phyloP scores from a whole-genome alignment of 2,888 invertebrate genomes.

The Neocrepidodera transversa region DNA sequence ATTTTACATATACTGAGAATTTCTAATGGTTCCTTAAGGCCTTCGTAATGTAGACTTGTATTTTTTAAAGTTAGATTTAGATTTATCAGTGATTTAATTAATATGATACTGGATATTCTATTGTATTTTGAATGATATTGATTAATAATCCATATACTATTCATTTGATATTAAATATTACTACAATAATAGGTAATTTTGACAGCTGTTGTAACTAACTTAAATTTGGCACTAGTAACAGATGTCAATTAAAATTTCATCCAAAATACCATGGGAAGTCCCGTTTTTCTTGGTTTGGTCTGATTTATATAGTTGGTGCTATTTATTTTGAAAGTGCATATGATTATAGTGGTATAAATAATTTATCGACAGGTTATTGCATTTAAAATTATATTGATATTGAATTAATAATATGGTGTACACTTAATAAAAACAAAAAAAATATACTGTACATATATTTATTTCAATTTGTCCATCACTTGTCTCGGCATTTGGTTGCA shows the following conservation, averaged over 20 bases:
- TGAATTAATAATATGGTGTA: slow-evolving; percentile 41
- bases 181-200: too few relatives aligned
- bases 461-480: slow-evolving; percentile 66
- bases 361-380: slow-evolving; percentile 34
- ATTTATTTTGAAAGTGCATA: slow-evolving; percentile 23
- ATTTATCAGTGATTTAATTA: slow-evolving; percentile 4
- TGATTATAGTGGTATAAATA: slow-evolving; percentile 9
- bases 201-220: too few relatives aligned
- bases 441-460: slow-evolving; percentile 44
- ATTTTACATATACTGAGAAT: too few relatives aligned
- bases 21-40: too few relatives aligned
- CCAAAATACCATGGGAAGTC: slow-evolving; percentile 8
- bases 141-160: neutral
- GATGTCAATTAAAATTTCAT: neutral
- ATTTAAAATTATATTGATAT: slow-evolving; percentile 39
- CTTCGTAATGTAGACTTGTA: neutral
- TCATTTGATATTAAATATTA: neutral
- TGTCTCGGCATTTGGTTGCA: slow-evolving; percentile 93
- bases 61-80: neutral
- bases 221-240: too few relatives aligned
- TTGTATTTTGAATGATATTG: slow-evolving; percentile 1
- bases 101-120: neutral
- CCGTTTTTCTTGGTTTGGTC: slow-evolving; percentile 3
- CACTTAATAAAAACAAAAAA: slow-evolving; percentile 38
- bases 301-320: slow-evolving; percentile 11